Conservation (phyloP, 2,888 invertebrate genomes). For the Philereme vetulata region DNA sequence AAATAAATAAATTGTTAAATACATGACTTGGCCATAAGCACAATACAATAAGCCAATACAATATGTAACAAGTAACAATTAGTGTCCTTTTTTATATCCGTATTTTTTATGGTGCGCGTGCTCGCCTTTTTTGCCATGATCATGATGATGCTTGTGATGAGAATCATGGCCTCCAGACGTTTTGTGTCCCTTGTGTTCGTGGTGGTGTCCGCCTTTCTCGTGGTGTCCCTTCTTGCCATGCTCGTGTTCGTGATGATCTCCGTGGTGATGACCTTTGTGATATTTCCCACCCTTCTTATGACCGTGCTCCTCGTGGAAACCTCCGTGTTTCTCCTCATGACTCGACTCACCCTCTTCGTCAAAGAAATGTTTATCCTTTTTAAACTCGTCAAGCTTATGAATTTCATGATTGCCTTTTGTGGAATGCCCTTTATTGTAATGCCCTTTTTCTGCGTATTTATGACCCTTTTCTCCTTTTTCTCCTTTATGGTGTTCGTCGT, state of each 20-base stretch:
- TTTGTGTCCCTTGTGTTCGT: conserved; percentile 92
- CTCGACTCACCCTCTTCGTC: conserved; percentile 93
- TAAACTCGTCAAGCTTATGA: conserved; percentile 93
- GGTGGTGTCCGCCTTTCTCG: conserved; percentile 91
- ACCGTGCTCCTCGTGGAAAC: conserved; percentile 90
- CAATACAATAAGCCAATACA: conserved; percentile 19
- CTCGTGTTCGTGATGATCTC: conserved; percentile 89
- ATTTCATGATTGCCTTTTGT: conserved; percentile 94
- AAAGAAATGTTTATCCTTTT: conserved; percentile 93
- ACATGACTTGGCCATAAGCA: conserved; percentile 31
- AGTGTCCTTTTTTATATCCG: conserved; percentile 85
- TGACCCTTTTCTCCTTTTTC: conserved; percentile 87
- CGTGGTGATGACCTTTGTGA: conserved; percentile 92
- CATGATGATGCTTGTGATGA: conserved; percentile 89
- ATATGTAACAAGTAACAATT: conserved; percentile 29
- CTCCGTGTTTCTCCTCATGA: conserved; percentile 92
- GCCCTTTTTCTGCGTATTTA: conserved; percentile 87
- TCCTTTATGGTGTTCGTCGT: conserved; percentile 85
- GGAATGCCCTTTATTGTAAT: conserved; percentile 92
- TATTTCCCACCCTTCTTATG: conserved; percentile 92
- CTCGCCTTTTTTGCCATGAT: conserved; percentile 91
- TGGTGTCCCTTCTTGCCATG: conserved; percentile 92
- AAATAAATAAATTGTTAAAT: conserved; percentile 47
- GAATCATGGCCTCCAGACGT: conserved; percentile 90
- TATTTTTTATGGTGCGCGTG: conserved; percentile 91